Evolutionary conservation across 2,888 invertebrate species (phyloP).

Genomic region (Scotopteryx bipunctaria): DNA sequence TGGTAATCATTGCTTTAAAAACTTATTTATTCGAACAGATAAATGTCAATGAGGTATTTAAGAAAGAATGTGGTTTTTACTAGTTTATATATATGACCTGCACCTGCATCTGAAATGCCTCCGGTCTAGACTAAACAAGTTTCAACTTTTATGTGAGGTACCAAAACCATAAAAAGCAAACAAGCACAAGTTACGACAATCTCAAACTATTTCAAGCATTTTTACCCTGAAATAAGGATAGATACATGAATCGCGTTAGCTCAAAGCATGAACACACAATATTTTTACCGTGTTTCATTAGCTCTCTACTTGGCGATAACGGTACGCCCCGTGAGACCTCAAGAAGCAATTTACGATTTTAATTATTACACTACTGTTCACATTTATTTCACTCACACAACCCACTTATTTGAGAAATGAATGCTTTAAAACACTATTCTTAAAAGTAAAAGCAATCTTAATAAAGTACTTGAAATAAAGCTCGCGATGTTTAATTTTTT

Average conservation of each 20-base stretch:
- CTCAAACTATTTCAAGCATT: no score
- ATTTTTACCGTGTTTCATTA: slow-evolving; percentile 51
- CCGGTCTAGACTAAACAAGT: no score
- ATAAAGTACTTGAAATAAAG: slow-evolving; percentile 10
- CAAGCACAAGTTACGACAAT: no score
- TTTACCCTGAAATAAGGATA: background rate
- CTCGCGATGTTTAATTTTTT: background rate
- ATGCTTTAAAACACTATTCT: slow-evolving; percentile 30
- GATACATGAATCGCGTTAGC: slow-evolving; percentile 11
- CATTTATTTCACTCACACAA: slow-evolving; percentile 37
- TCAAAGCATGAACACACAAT: slow-evolving; percentile 25
- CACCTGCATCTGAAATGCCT: background rate
- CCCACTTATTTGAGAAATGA: slow-evolving; percentile 32
- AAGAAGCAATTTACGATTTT: slow-evolving; percentile 48
- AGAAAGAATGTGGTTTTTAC: background rate
- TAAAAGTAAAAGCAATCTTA: slow-evolving; percentile 19
- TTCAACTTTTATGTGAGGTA: no score
- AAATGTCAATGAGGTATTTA: background rate
- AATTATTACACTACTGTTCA: slow-evolving; percentile 42
- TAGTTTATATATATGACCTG: background rate
- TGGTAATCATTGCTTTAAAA: background rate
- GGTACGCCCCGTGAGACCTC: slow-evolving; percentile 54
- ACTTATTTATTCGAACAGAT: background rate
- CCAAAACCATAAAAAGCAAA: no score
- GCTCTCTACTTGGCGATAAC: slow-evolving; percentile 50